A percentile compares a stretch with the other conserved stretches of the same genome.
Conservation (phyloP, 1,140 invertebrate genomes). For the Drosophila orosa region DNA sequence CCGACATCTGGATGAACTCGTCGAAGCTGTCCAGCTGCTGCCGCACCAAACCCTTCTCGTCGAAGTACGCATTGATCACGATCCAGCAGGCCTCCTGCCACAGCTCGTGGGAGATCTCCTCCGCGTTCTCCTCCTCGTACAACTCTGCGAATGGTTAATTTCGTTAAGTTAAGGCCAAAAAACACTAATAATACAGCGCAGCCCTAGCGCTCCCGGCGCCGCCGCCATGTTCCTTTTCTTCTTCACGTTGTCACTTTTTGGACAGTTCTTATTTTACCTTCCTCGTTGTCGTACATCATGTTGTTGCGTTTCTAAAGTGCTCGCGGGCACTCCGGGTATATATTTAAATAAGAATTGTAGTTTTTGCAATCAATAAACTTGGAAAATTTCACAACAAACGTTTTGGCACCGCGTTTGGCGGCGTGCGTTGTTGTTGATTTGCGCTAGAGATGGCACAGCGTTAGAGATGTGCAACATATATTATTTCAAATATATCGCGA, state of each 20-base stretch:
- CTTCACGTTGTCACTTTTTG: constrained; percentile 16
- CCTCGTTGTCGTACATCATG: constrained; percentile 83
- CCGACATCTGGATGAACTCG: constrained; percentile 99
- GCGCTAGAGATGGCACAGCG: constrained; percentile 15
- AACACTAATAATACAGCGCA: not conserved
- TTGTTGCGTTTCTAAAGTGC: constrained; percentile 38
- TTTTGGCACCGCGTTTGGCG: constrained; percentile 40
- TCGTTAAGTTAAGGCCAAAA: not conserved
- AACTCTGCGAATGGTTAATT: constrained; percentile 50
- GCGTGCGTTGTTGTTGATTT: constrained; percentile 41
- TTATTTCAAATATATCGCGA: no score
- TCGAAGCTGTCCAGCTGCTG: constrained; percentile 99
- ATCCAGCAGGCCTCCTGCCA: constrained; percentile 99
- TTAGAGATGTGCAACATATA: not conserved
- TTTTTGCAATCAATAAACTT: constrained; percentile 3
- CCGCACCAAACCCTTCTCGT: constrained; percentile 99
- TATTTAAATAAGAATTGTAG: not conserved
- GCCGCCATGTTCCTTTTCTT: constrained; percentile 71
- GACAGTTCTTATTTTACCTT: constrained; percentile 53
- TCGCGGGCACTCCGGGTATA: constrained; percentile 28
- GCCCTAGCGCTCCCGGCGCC: constrained; percentile 65
- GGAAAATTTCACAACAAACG: constrained; percentile 34
- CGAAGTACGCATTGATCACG: constrained; percentile 99
- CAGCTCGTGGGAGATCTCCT: constrained; percentile 96
- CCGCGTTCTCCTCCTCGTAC: constrained; percentile 84